Evolutionary conservation across 2,888 invertebrate genomes (phyloP), one percentile per base, ranked within the genome.

Genomic region (Prenolepis imparis): DNA sequence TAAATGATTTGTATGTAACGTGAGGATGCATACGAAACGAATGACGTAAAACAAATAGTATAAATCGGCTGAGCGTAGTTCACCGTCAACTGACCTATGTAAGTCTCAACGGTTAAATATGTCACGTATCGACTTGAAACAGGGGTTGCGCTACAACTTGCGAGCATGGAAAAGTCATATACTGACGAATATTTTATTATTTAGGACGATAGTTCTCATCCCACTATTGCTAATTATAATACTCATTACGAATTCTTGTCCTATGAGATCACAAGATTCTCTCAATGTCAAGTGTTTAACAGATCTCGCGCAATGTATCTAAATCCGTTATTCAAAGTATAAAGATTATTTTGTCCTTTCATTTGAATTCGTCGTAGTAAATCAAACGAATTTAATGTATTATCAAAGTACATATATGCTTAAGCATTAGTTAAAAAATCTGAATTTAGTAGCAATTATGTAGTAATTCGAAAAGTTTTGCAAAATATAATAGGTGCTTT

Each of bases 21-120:
- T 55, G 28, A n/a, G 5, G n/a, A 39, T 9, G 41, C 77, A 72
- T 78, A 78, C 9, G 32, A 44, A 48, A 72, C 36, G 72, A 80
- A 80, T 80, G 78, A 80, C 78, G 78, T 48, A 80, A 80, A 80
- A 80, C 72, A 80, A 70, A 72, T 78, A 78, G 72, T 32, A 44
- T 48, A 78, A 78, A 78, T 80, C 59, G 36, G 78, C 39, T 18
- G 32, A 59, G 21, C 44, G n/a, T 72, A 80, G 72, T 59, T 78
- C 32, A 55, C 63, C 52, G 36, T 18, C 32, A 9, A 21, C 32
- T 80, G 78, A 80, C 78, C 78, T 80, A 80, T 80, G 78, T 80
- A 80, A 61, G 72, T 44, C 72, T 70, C 72, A 72, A 70, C 59
- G 48, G 18, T 80, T 80, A 80, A 80, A 80, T 80, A 80, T 80